Base-by-base conservation (phyloP, 1,140 invertebrate genomes). In the Achatina immaculata region DNA sequence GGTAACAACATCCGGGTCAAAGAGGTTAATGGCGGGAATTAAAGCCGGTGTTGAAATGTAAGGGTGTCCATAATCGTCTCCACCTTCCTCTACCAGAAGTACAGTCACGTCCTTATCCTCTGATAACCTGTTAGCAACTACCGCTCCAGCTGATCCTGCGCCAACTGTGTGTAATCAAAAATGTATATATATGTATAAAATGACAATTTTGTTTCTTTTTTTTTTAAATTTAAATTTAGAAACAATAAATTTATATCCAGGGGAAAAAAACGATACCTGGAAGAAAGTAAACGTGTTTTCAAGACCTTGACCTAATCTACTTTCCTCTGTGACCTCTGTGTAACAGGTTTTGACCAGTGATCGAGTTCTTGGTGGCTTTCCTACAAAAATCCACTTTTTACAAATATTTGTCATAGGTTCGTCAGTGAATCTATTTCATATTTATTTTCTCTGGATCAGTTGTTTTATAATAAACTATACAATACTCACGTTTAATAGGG, bases 111-210 rank as follows among this genome's bases (percentile, higher is more conserved):
- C 11, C 58, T 16, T 14, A 73, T 82, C 65, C 55, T 79, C 81
- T 66, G 81, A 75, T 58, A 82, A 62, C 43, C 81, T 77, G 71
- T 69, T 71, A 55, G 81, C 81, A 16, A 82, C 28, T 31, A 82
- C 81, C 19, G 77, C 66, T 14, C 81, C 81, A 28, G 81, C 81
- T n/a, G 81, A 82, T 34, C 81, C 81, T 31, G 81, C 69, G 24
- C 81, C 77, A 34, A 82, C 81, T 82, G n/a, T n/a, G n/a, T n/a
- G 31, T 42, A 66, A 72, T 40, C 14, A 42, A 72, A 66, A 66
- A n/a, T n/a, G 31, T 19, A 66, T 66, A 31, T 11, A 66, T 66
- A 14, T 14, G 24, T 51, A 51, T 14, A 51, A 24, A 51, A 51
- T 51, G 11, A 51, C 48, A 51, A 14, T 24, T 51, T 14, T 51